Conservation (phyloP, 2,113 vertebrate species). For the Uropsilus gracilis region DNA sequence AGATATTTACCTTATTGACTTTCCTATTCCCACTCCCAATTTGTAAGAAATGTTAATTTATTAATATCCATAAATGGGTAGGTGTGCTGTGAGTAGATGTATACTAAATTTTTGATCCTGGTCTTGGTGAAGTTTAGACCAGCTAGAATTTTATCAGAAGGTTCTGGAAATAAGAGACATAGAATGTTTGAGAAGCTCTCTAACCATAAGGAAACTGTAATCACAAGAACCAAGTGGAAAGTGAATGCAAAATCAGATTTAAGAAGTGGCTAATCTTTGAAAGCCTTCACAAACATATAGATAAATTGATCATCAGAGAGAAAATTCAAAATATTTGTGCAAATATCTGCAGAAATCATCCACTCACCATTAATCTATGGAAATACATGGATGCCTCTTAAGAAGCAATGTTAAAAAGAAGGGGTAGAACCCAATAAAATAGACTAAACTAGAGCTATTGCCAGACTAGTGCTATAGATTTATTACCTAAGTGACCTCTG, state of each 20-base stretch:
- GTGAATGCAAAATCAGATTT: background rate
- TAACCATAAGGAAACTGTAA: background rate
- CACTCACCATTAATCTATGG: background rate
- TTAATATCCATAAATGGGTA: background rate
- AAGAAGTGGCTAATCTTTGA: background rate
- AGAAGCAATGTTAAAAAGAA: background rate
- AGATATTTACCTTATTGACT: background rate
- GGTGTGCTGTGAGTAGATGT: background rate
- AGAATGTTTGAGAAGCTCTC: background rate
- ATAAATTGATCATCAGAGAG: background rate
- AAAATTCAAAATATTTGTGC: background rate
- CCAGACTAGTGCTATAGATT: background rate
- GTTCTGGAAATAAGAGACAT: background rate
- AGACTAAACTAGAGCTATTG: background rate
- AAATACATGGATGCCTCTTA: background rate
- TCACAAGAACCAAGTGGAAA: background rate
- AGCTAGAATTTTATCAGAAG: background rate
- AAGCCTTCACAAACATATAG: background rate
- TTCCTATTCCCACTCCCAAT: no score
- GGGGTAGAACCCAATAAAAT: background rate
- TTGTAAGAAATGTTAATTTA: background rate
- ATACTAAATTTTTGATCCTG: background rate
- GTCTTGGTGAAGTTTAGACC: background rate
- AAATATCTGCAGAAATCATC: background rate
- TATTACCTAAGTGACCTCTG: background rate